Evolutionary conservation across 1,140 invertebrate genomes (phyloP).

Genomic region (Caenorhabditis tropicalis): DNA sequence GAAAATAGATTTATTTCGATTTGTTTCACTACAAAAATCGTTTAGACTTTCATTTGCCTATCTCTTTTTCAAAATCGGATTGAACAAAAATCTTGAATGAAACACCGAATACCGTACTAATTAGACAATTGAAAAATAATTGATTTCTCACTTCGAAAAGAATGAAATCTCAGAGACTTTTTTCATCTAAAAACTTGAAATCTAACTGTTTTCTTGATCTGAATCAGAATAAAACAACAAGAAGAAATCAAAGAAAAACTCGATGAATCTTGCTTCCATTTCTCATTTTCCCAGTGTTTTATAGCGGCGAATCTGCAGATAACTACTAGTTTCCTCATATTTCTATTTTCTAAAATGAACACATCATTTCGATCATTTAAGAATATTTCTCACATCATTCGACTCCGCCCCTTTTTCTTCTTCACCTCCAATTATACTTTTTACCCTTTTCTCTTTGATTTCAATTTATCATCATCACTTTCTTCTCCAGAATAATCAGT

Average conservation of each 20-base stretch:
- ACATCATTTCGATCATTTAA: constrained; percentile 8
- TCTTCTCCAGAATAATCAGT: no score
- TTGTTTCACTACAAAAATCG: not conserved
- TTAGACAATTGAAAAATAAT: no score
- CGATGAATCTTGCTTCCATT: not conserved
- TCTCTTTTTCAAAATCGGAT: no score
- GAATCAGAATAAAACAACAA: not conserved
- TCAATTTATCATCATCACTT: not conserved
- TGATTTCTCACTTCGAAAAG: no score
- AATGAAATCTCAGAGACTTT: no score
- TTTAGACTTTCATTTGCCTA: not conserved
- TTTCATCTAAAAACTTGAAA: no score
- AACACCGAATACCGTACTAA: no score
- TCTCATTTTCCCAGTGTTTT: not conserved
- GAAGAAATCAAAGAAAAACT: not conserved
- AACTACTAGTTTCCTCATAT: not conserved
- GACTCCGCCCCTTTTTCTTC: not conserved
- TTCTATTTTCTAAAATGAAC: constrained; percentile 18
- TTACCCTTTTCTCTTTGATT: not conserved
- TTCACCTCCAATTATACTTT: not conserved
- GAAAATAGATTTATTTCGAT: not conserved
- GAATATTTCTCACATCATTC: constrained; percentile 13
- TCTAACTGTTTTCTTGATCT: no score
- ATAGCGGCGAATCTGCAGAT: not conserved
- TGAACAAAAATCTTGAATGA: no score